Evolutionary conservation across 1,140 invertebrate species (phyloP).

Genomic region (Neotoxoptera formosana): DNA sequence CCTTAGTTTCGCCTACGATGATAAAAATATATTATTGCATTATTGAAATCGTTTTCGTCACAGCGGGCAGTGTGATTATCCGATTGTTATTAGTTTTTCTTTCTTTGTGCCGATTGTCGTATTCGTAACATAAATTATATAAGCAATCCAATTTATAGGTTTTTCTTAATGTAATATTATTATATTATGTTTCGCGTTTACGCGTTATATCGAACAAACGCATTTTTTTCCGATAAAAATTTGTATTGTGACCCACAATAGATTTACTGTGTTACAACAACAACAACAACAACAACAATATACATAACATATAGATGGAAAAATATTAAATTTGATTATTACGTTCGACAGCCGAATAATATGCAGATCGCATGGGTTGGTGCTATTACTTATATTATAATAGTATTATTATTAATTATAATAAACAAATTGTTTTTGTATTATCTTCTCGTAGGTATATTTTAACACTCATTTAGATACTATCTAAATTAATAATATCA

Average conservation of each 20-base stretch:
- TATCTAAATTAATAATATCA: neutral
- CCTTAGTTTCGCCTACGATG: neutral
- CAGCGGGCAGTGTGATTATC: conserved; percentile 24
- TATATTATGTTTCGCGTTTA: neutral
- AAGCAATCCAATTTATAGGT: neutral
- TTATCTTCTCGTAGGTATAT: neutral
- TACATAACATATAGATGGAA: neutral
- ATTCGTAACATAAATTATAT: conserved; percentile 8
- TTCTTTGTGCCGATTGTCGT: neutral
- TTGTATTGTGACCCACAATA: neutral
- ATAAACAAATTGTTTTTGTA: neutral
- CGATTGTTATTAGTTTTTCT: conserved; percentile 30
- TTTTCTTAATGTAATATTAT: neutral
- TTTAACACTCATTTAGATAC: neutral
- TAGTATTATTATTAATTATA: too few species aligned
- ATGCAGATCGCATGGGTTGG: neutral
- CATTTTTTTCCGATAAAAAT: neutral
- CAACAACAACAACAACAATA: too few species aligned
- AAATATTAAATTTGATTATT: neutral
- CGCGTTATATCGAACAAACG: neutral
- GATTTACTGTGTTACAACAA: too few species aligned
- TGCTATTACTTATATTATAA: neutral
- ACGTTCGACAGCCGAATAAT: neutral
- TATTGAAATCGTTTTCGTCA: conserved; percentile 25
- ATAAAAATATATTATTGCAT: neutral